Base-by-base conservation (phyloP, 1,140 invertebrate genomes). In the Drosophila burlai region DNA sequence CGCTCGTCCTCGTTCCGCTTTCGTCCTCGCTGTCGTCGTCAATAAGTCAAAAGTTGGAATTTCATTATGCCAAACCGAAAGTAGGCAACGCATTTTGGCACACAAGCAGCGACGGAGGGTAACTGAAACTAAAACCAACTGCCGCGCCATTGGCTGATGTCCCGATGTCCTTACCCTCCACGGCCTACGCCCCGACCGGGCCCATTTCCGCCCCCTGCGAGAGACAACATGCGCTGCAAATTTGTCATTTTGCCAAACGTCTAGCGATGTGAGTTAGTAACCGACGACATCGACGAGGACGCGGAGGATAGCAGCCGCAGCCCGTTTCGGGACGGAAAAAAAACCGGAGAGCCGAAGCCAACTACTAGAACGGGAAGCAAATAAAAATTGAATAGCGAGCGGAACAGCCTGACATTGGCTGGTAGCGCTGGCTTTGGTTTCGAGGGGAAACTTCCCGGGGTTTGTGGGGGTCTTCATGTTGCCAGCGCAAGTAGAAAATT, bases 11-110 rank as follows among this genome's bases (percentile, higher is more conserved):
- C 58, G 75, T 61, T 45, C 42, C 58, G 49, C 61, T 55, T 50
- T 63, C 49, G 76, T 78, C 50, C 57, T 72, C 65, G 73, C 65
- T 55, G 58, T 75, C 76, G 82, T 90, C 91, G 91, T 92, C 91
- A 92, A 92, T 92, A 92, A 92, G 91, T 92, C 91, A 92, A 84
- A 92, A 89, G 91, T 92, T 91, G 86, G 91, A 92, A 92, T 92
- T 92, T 91, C 90, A 91, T 91, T 91, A 92, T 81, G 85, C 83
- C 80, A 69, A 81, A 64, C 85, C 74, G 68, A 89, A 90, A 90
- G 87, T 91, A 91, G 87, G 84, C 82, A 91, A 86, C 86, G 80
- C 89, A 80, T 87, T 91, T 83, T 91, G 81, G 90, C 82, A 91
- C 65, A 66, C 79, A 77, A 67, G 74, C 81, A 65, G 62, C 66